phyloP scores from a whole-genome alignment of 1,140 invertebrate species.

The Palaemon carinicauda region DNA sequence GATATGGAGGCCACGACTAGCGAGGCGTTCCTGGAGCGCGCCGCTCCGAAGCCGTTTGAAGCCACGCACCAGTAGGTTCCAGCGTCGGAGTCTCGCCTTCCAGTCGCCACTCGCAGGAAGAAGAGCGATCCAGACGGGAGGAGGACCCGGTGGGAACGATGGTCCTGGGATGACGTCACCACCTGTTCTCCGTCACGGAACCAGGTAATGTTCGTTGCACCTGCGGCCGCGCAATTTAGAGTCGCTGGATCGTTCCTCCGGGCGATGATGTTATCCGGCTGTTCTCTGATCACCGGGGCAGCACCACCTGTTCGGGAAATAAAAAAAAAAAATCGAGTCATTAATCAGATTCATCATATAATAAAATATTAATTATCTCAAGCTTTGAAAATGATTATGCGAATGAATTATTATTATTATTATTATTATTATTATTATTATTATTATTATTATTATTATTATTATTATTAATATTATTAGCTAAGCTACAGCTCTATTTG shows the following conservation, averaged over 20 bases:
- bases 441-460: too few species aligned
- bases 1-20: slow-evolving; percentile 12
- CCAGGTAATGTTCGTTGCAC: slow-evolving; percentile 25
- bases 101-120: slow-evolving; percentile 24
- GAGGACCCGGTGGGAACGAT: slow-evolving; percentile 15
- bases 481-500: too few species aligned
- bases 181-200: slow-evolving; percentile 34
- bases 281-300: not conserved
- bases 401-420: too few species aligned
- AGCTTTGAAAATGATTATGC: too few species aligned
- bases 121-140: slow-evolving; percentile 2
- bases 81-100: slow-evolving; percentile 15
- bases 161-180: not conserved
- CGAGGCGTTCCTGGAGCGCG: slow-evolving; percentile 20
- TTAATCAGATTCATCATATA: too few species aligned
- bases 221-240: slow-evolving; percentile 30
- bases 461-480: too few species aligned
- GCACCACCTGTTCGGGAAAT: too few species aligned
- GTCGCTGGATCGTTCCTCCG: slow-evolving; percentile 33
- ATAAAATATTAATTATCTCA: too few species aligned
- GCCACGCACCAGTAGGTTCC: slow-evolving; percentile 40
- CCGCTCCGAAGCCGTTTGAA: not conserved
- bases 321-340: too few species aligned
- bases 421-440: too few species aligned
- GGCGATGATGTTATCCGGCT: slow-evolving; percentile 9